These are phyloP conservation scores for Platycheirus rosarum DNA, from an alignment of 2,888 invertebrate genomes.

Conservation along the genomic window DNA sequence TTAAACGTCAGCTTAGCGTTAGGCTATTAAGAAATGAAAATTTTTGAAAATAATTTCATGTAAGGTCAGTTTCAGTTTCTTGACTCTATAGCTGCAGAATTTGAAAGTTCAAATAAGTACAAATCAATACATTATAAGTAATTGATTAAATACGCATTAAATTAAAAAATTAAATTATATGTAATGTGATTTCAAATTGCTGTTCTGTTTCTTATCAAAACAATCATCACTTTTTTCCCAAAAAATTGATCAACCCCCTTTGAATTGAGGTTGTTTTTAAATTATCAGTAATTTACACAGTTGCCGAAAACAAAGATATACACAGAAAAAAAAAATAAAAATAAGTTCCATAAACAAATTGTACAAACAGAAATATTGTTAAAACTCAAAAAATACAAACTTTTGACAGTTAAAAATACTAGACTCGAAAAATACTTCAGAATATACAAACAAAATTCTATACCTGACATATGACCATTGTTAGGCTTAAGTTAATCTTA, in stretches of 20 bases:
- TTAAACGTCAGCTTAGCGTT: too few relatives aligned
- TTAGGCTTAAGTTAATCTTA: too few relatives aligned
- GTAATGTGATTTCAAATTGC: not conserved
- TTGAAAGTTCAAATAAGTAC: too few relatives aligned
- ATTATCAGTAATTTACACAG: slow-evolving; percentile 41
- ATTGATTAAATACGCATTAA: too few relatives aligned
- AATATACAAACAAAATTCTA: too few relatives aligned
- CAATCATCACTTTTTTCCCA: not conserved
- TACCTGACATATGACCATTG: too few relatives aligned
- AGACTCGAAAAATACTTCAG: too few relatives aligned
- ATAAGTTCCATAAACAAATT: not conserved
- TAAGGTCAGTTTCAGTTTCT: too few relatives aligned
- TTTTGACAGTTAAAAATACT: not conserved
- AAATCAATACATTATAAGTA: too few relatives aligned
- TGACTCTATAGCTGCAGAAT: too few relatives aligned
- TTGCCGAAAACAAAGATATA: slow-evolving; percentile 15
- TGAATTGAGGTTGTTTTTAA: not conserved
- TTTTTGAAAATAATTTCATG: too few relatives aligned
- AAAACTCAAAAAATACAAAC: not conserved
- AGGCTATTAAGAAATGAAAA: too few relatives aligned
- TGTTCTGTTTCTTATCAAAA: not conserved
- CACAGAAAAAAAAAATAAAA: not conserved
- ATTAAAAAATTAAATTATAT: not conserved
- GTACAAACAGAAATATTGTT: slow-evolving; percentile 4
- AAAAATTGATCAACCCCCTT: slow-evolving; percentile 28